A percentile compares a stretch with the other conserved stretches of the same genome.
Evolutionary conservation across 1,140 invertebrate genomes (phyloP).

Genomic region (Daktulosphaira vitifoliae): DNA sequence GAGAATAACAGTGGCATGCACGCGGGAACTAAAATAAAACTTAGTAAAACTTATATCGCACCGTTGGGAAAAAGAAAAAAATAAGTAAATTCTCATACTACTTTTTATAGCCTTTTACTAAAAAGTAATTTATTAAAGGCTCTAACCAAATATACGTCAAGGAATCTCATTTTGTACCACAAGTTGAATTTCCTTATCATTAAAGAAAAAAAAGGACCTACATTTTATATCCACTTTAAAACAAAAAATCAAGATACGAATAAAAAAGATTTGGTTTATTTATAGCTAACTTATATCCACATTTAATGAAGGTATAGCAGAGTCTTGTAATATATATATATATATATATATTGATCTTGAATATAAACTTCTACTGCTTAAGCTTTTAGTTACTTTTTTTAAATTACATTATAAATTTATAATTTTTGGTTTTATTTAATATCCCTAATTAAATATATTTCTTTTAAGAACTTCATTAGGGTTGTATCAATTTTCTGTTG

Average conservation of each 20-base stretch:
- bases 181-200: neutral
- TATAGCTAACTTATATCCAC: neutral
- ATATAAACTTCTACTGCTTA: too few species aligned
- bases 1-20: neutral
- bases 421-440: too few species aligned
- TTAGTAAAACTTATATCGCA: neutral
- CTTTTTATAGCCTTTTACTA: neutral
- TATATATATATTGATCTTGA: too few species aligned
- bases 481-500: too few species aligned
- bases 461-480: too few species aligned
- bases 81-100: neutral
- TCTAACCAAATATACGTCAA: conserved; percentile 25
- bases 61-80: neutral
- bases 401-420: too few species aligned
- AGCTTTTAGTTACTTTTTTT: too few species aligned
- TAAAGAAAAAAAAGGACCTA: neutral
- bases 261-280: neutral
- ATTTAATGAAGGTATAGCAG: neutral
- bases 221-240: neutral
- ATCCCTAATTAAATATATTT: too few species aligned
- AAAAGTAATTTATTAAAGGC: conserved; percentile 17
- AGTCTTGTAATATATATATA: too few species aligned
- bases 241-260: neutral
- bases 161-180: neutral
- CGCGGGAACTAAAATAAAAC: neutral